Conservation (phyloP, 2,113 vertebrate genomes). For the Aptenodytes patagonicus region DNA sequence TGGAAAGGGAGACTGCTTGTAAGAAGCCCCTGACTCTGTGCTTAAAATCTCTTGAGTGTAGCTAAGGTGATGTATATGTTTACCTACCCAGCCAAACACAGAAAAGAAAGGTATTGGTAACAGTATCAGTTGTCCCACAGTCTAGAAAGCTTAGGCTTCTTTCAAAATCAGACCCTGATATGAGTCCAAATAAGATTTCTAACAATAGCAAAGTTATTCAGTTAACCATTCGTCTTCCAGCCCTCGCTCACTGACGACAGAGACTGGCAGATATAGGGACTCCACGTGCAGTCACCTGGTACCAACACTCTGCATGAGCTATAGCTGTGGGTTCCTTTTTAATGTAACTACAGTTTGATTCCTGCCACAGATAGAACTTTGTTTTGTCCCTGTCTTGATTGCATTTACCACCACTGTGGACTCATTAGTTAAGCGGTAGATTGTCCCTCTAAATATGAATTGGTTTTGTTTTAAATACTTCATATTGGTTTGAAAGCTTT, state of each 20-base stretch:
- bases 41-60: not conserved
- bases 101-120: not conserved
- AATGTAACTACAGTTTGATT: not conserved
- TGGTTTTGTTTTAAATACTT: not conserved
- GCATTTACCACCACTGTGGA: not conserved
- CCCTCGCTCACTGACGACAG: not conserved
- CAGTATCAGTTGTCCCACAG: not conserved
- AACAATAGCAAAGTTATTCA: not conserved
- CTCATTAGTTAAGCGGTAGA: not conserved
- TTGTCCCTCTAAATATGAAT: not conserved
- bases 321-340: not conserved
- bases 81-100: not conserved
- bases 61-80: not conserved
- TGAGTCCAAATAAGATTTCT: not conserved
- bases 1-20: not conserved
- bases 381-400: not conserved
- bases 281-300: not conserved
- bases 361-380: not conserved
- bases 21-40: not conserved
- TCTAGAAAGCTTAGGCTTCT: not conserved
- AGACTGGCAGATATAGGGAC: not conserved
- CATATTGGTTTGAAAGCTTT: not conserved
- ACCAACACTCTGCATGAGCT: not conserved
- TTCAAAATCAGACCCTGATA: not conserved
- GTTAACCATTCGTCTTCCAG: not conserved